Percentiles rank a stretch among this genome's conserved stretches.
phyloP scores from a whole-genome alignment of 2,888 invertebrate genomes.

The Drosophila acutilabella region DNA sequence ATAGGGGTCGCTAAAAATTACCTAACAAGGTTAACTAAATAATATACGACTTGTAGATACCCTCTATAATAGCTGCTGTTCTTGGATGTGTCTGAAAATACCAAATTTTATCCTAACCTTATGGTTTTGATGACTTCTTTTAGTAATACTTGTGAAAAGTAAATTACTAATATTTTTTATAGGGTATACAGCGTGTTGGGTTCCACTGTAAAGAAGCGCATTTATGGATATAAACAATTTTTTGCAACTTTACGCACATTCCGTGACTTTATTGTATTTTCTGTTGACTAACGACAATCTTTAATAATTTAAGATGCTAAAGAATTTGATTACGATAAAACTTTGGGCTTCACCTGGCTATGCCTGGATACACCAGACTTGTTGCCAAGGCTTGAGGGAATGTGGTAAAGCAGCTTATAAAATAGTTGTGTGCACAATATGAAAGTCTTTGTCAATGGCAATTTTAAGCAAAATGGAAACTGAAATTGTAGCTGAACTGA shows the following conservation, averaged over 20 bases:
- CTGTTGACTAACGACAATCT: neutral
- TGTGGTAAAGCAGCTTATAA: conserved; percentile 27
- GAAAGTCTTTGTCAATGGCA: conserved; percentile 28
- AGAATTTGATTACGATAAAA: conserved; percentile 19
- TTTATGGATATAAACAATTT: neutral
- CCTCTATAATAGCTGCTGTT: neutral
- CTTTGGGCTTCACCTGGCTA: conserved; percentile 6
- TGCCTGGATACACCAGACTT: neutral
- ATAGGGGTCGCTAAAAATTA: neutral
- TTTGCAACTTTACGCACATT: neutral
- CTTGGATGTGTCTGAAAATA: too few species aligned
- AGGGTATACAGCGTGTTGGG: neutral
- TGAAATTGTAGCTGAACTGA: conserved; percentile 6
- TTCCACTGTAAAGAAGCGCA: neutral
- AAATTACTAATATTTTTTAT: too few species aligned
- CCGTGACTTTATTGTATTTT: neutral
- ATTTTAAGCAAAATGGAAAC: conserved; percentile 18
- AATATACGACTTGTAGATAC: neutral
- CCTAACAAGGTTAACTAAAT: too few species aligned
- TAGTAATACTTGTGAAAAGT: too few species aligned
- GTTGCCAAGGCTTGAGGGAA: conserved; percentile 1
- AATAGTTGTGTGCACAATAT: conserved; percentile 19
- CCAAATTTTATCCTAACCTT: too few species aligned
- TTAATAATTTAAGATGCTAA: conserved; percentile 16
- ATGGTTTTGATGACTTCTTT: too few species aligned